Conservation (phyloP, 2,797 vertebrate genomes). For the Bradypodion pumilum region DNA sequence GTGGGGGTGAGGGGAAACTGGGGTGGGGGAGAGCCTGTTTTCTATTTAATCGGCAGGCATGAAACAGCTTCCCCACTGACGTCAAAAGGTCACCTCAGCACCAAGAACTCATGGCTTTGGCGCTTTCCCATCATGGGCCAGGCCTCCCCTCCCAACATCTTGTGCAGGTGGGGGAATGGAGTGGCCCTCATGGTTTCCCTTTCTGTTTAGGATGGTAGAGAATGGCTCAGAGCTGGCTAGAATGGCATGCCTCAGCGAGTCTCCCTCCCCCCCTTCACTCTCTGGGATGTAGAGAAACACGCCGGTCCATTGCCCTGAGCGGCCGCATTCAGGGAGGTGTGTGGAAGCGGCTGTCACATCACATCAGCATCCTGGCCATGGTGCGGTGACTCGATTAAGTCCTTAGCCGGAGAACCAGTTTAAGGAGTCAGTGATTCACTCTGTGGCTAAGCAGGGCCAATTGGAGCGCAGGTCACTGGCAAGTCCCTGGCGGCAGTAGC, state of each 20-base stretch:
- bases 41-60: conserved; percentile 34
- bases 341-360: conserved; percentile 61
- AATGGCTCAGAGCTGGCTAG: neutral
- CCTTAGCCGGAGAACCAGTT: conserved; percentile 40
- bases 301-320: conserved; percentile 17
- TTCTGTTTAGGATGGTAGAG: neutral
- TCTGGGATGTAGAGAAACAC: fast-evolving
- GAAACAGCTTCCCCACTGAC: conserved; percentile 39
- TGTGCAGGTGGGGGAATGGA: neutral
- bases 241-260: neutral
- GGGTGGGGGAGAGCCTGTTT: too few species aligned
- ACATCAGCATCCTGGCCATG: conserved; percentile 42
- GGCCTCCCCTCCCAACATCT: neutral
- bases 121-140: neutral
- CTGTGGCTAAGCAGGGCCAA: conserved; percentile 39
- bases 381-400: conserved; percentile 31
- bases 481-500: conserved; percentile 14
- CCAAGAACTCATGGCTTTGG: conserved; percentile 27
- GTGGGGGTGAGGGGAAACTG: conserved; percentile 27
- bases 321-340: neutral
- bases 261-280: neutral
- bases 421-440: conserved; percentile 46
- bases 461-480: conserved; percentile 6
- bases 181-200: neutral
- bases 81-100: conserved; percentile 20